Percentiles rank a stretch among this genome's conserved stretches.
phyloP scores from a whole-genome alignment of 2,888 invertebrate species.

The Thereva nobilitata region DNA sequence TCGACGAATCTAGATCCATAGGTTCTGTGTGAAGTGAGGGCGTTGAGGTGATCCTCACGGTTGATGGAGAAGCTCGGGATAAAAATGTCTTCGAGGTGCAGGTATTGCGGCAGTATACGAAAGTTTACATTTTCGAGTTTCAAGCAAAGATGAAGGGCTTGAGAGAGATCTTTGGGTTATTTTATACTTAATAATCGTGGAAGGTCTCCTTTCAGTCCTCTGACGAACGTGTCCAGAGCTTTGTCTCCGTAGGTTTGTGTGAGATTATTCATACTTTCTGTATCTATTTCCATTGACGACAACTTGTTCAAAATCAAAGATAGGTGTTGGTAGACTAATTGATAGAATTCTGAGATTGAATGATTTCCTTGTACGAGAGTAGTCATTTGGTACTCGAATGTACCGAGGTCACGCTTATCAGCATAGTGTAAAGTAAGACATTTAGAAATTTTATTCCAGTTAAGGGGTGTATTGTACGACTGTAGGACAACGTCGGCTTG shows the following conservation, averaged over 20 bases:
- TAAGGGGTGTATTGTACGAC: constrained; percentile 34
- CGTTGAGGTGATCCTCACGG: not conserved
- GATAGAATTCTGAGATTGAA: constrained; percentile 42
- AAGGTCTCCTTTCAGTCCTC: constrained; percentile 41
- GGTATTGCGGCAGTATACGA: too few species aligned
- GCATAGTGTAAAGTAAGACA: constrained; percentile 38
- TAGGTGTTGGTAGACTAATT: constrained; percentile 42
- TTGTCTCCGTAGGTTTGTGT: too few species aligned
- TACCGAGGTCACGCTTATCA: constrained; percentile 39
- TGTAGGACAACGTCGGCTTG: too few species aligned
- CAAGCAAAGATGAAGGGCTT: too few species aligned
- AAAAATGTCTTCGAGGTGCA: too few species aligned
- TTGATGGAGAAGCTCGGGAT: not conserved
- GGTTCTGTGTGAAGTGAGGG: constrained; percentile 19
- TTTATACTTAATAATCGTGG: constrained; percentile 17
- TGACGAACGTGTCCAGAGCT: constrained; percentile 44
- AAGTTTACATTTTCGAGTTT: too few species aligned
- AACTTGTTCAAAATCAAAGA: constrained; percentile 45
- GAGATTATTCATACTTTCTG: too few species aligned
- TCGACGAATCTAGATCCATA: constrained; percentile 38
- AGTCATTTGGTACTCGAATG: constrained; percentile 41
- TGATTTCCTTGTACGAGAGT: constrained; percentile 35
- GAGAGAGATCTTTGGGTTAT: too few species aligned
- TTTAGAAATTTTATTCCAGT: constrained; percentile 28
- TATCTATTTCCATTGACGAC: constrained; percentile 40